These are phyloP conservation scores for Cinclus cinclus DNA, from an alignment of 2,113 vertebrate species.

Conservation along the genomic window DNA sequence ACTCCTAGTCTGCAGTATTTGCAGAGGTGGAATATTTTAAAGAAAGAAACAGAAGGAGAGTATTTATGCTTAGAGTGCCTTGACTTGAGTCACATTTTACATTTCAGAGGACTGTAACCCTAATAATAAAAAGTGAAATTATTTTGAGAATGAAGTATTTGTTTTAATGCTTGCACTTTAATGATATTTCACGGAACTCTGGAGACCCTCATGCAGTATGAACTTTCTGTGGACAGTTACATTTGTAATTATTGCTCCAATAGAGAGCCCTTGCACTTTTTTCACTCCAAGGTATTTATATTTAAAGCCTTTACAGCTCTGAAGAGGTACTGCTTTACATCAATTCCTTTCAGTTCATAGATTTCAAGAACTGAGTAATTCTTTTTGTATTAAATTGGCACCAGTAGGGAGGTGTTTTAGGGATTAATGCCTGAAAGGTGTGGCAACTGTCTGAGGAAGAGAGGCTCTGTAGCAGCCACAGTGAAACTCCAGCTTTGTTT, in stretches of 20 bases:
- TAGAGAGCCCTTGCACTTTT: conserved; percentile 53
- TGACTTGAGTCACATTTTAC: neutral
- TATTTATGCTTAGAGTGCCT: neutral
- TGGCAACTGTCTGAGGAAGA: neutral
- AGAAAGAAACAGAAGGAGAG: neutral
- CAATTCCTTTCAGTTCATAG: conserved; percentile 61
- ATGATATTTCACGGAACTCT: conserved; percentile 60
- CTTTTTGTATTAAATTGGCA: conserved; percentile 63
- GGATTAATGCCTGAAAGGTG: conserved; percentile 51
- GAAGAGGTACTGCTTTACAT: conserved; percentile 63
- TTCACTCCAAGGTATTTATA: conserved; percentile 46
- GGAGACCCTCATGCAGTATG: conserved; percentile 18
- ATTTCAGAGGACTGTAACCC: neutral
- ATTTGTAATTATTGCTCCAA: conserved; percentile 69
- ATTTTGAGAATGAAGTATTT: neutral
- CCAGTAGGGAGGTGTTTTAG: neutral
- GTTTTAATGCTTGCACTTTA: conserved; percentile 2
- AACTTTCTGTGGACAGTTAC: conserved; percentile 45
- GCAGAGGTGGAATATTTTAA: conserved; percentile 11
- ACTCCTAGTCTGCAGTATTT: neutral
- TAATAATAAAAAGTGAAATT: neutral
- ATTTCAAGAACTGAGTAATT: conserved; percentile 68
- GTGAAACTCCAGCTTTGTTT: neutral
- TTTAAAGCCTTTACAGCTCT: conserved; percentile 60
- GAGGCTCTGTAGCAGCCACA: neutral